These are phyloP conservation scores for Ptyas mucosa DNA, from an alignment of 2,113 vertebrate species.

Conservation along the genomic window DNA sequence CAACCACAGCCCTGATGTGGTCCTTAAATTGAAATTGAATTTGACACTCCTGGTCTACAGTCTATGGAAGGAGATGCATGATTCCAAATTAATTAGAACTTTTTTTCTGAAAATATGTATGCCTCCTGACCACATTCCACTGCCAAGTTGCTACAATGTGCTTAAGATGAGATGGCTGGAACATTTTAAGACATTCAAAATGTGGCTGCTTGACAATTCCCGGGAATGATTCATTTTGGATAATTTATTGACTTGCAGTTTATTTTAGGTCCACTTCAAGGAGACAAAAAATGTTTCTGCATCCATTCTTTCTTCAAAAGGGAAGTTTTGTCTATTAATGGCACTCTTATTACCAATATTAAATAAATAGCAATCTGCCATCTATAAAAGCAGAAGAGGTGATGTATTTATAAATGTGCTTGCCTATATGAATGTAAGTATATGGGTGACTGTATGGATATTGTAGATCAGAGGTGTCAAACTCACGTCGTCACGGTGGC, in stretches of 20 bases:
- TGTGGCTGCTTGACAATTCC: background rate
- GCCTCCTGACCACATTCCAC: background rate
- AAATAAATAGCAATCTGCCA: background rate
- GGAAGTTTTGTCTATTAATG: background rate
- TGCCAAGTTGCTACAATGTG: background rate
- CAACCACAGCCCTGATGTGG: too few relatives aligned
- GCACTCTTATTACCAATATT: background rate
- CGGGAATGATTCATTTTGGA: background rate
- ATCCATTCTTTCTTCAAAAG: background rate
- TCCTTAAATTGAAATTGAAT: too few relatives aligned
- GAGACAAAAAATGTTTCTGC: background rate
- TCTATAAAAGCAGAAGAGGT: background rate
- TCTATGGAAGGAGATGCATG: background rate
- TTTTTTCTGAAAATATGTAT: background rate
- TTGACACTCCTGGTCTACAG: too few relatives aligned
- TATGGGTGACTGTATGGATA: background rate
- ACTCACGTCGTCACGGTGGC: too few relatives aligned
- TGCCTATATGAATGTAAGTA: background rate
- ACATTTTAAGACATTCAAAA: background rate
- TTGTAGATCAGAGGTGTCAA: background rate
- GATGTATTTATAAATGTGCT: background rate
- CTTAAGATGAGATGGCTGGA: background rate
- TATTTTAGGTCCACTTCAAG: background rate
- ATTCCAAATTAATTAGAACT: background rate
- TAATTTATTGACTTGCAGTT: background rate